Conservation (phyloP, 92 coral and sea anemone genomes). For the Parazoanthus atlanticus region DNA sequence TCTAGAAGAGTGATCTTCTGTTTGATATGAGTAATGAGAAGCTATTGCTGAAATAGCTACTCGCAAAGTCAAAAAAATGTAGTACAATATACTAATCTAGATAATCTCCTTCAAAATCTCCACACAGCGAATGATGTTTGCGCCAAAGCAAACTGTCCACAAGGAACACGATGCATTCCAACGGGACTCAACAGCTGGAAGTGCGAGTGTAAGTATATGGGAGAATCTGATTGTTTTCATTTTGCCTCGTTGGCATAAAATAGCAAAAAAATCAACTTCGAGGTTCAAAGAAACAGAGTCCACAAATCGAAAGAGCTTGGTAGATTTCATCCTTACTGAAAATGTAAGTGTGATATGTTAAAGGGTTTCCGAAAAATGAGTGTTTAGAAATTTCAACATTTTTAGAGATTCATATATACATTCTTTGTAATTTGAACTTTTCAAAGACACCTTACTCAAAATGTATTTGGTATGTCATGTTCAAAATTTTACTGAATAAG, state of each 20-base stretch:
- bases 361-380: no score
- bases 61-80: background rate
- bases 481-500: no score
- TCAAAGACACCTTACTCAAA: no score
- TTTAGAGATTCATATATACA: no score
- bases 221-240: background rate
- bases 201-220: constrained; percentile 2
- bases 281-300: no score
- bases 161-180: constrained; percentile 10
- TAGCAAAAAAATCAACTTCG: background rate
- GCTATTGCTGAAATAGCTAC: background rate
- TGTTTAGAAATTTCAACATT: no score
- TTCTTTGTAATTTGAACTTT: no score
- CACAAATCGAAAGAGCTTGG: no score
- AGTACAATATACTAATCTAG: background rate
- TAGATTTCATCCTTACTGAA: no score
- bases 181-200: constrained; percentile 13
- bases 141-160: constrained; percentile 10
- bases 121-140: constrained; percentile 8
- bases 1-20: background rate
- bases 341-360: no score
- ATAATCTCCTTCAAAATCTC: background rate
- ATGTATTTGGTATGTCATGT: no score
- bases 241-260: background rate
- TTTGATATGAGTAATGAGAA: background rate